A percentile compares a stretch with the other conserved stretches of the same genome.
Evolutionary conservation across 1,140 invertebrate genomes (phyloP).

Genomic region (Aphelenchoides avenae): DNA sequence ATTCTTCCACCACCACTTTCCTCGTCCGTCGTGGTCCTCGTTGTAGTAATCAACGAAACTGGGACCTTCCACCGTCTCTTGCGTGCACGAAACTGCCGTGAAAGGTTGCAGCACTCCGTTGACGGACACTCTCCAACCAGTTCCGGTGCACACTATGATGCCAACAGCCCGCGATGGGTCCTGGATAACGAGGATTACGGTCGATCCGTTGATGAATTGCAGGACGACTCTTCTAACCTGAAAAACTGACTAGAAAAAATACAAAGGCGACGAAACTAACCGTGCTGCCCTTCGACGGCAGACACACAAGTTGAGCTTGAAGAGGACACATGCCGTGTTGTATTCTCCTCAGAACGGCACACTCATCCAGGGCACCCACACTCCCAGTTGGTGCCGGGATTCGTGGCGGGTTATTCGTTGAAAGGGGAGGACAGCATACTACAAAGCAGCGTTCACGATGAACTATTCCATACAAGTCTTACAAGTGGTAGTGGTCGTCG

Average conservation of each 20-base stretch:
- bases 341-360: constrained; percentile 17
- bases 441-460: background rate
- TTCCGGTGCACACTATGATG: constrained; percentile 6
- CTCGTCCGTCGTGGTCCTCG: background rate
- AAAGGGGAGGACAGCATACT: constrained; percentile 21
- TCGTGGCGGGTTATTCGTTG: constrained; percentile 13
- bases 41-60: constrained; percentile 12
- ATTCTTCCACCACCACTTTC: too few relatives aligned
- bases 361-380: constrained; percentile 15
- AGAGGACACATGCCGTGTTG: constrained; percentile 13
- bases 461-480: background rate
- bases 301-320: constrained; percentile 8
- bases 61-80: constrained; percentile 10
- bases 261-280: background rate
- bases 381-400: constrained; percentile 4
- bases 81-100: constrained; percentile 8
- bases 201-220: constrained; percentile 10
- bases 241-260: background rate
- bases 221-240: constrained; percentile 7
- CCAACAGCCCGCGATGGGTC: constrained; percentile 1
- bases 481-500: constrained; percentile 1
- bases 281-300: constrained; percentile 2
- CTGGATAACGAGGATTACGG: background rate
- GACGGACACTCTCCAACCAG: constrained; percentile 4
- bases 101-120: constrained; percentile 1